Percentiles rank a stretch among this genome's conserved stretches.
Evolutionary conservation across 2,797 vertebrate genomes (phyloP).

Genomic region (Melanotaenia boesemani): DNA sequence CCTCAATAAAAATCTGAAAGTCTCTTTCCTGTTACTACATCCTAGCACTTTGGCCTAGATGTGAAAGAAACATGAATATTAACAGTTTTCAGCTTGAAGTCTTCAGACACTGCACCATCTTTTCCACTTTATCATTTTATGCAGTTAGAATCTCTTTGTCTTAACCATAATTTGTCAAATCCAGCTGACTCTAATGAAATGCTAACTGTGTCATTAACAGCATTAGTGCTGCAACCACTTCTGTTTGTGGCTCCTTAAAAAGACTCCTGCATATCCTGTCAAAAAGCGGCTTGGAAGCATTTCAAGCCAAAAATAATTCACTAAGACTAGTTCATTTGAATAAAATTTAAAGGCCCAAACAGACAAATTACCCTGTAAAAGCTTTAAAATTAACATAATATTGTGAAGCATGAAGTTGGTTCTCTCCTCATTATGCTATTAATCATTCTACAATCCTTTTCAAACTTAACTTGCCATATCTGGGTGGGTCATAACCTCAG

Average conservation of each 20-base stretch:
- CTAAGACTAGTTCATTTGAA: constrained; percentile 37
- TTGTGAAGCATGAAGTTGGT: constrained; percentile 9
- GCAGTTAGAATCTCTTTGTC: constrained; percentile 23
- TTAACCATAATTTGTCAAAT: constrained; percentile 33
- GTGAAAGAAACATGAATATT: neutral
- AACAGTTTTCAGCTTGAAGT: constrained; percentile 18
- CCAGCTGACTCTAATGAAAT: constrained; percentile 20
- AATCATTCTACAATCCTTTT: constrained; percentile 30
- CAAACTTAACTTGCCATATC: constrained; percentile 23
- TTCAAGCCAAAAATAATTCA: constrained; percentile 35
- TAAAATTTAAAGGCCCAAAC: constrained; percentile 39
- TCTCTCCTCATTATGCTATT: constrained; percentile 19
- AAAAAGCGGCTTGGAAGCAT: constrained; percentile 9
- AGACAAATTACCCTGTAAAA: constrained; percentile 38
- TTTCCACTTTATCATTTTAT: constrained; percentile 8
- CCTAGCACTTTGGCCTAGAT: constrained; percentile 8
- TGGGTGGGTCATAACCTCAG: constrained; percentile 11
- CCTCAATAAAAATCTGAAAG: neutral
- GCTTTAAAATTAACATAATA: constrained; percentile 31
- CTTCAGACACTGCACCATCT: neutral
- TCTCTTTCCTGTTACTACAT: neutral
- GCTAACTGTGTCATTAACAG: constrained; percentile 39
- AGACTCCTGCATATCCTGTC: constrained; percentile 17
- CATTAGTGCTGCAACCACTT: constrained; percentile 4
- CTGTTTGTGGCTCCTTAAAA: constrained; percentile 10